Evolutionary conservation across 2,113 vertebrate genomes (phyloP).

Genomic region (Nicator chloris): DNA sequence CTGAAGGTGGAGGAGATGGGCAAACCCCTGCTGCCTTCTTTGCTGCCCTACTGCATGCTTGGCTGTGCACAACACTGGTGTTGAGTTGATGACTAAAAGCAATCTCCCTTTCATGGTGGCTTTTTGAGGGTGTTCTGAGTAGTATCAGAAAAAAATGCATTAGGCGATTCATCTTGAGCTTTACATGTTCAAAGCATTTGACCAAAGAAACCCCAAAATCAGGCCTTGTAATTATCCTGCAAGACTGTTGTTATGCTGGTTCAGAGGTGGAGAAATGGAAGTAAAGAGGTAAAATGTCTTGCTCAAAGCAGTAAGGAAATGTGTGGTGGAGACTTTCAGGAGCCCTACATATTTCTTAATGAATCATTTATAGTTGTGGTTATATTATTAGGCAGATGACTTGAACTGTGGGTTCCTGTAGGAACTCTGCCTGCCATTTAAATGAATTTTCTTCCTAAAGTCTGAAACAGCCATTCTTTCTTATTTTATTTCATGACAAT

Average conservation of each 20-base stretch:
- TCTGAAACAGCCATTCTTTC: background rate
- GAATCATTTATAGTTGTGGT: slow-evolving; percentile 43
- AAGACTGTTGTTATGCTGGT: background rate
- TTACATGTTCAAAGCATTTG: background rate
- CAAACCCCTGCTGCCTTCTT: background rate
- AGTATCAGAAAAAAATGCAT: background rate
- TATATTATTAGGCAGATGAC: slow-evolving; percentile 14
- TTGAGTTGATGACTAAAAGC: background rate
- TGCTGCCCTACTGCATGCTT: background rate
- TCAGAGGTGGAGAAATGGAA: slow-evolving; percentile 30
- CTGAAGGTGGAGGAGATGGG: background rate
- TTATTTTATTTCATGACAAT: background rate
- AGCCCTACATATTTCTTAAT: slow-evolving; percentile 34
- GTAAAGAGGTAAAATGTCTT: slow-evolving; percentile 25
- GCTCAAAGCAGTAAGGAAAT: slow-evolving; percentile 14
- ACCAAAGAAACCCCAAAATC: background rate
- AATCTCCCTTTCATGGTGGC: background rate
- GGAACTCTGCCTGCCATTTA: background rate
- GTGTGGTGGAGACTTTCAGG: slow-evolving; percentile 50
- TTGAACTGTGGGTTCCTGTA: slow-evolving; percentile 15
- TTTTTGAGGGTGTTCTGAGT: background rate
- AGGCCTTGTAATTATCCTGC: background rate
- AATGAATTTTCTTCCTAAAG: background rate
- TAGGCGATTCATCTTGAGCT: background rate
- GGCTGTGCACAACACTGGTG: background rate